Evolutionary conservation across 2,113 vertebrate species (phyloP), one percentile per base, ranked within the genome.

Genomic region (Pelecanus crispus): DNA sequence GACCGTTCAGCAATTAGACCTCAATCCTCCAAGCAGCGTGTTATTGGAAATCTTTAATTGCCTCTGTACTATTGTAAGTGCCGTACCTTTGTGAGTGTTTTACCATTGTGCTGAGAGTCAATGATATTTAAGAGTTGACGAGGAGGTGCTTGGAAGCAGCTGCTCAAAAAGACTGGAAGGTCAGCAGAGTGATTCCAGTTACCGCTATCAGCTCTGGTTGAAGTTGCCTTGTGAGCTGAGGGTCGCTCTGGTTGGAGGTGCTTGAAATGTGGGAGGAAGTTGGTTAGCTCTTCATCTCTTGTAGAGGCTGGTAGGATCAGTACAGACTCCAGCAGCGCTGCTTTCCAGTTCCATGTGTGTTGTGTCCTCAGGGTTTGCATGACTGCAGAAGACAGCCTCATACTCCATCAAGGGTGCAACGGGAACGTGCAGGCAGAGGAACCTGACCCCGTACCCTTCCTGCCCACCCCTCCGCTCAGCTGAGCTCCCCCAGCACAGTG

Each of bases 1-100:
- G 92, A 72, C 84, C 3, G 0, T 47, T 84, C 70, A 62, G 81
- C 87, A 75, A 49, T 95, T 87, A 87, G 74, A 82, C 58, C 0
- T 1, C 81, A 22, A 4, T 87, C 80, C 53, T 67, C 77, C 24
- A 28, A 81, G 70, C 86, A 71, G 68, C 0, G 0, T 34, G 61
- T 78, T 94, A 82, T 56, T 94, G 95, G 83, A 89, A 93, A 94
- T 94, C 95, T 94, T 91, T 94, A 94, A 94, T 89, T 72, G 86
- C 81, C 50, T 80, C 71, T n/a, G 38, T 87, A 47, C 50, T 6
- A 2, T 20, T 86, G 72, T 94, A 66, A 88, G 63, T 11, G 21
- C 40, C 56, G 56, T 40, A 49, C 65, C 81, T 92, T 40, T 78
- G 29, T 34, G 32, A 88, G 56, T 42, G 1, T 50, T 83, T 28